Percentiles rank a stretch among this genome's conserved stretches.
These are phyloP conservation scores for Otus sunia DNA, from an alignment of 2,113 vertebrate species.

Conservation along the genomic window DNA sequence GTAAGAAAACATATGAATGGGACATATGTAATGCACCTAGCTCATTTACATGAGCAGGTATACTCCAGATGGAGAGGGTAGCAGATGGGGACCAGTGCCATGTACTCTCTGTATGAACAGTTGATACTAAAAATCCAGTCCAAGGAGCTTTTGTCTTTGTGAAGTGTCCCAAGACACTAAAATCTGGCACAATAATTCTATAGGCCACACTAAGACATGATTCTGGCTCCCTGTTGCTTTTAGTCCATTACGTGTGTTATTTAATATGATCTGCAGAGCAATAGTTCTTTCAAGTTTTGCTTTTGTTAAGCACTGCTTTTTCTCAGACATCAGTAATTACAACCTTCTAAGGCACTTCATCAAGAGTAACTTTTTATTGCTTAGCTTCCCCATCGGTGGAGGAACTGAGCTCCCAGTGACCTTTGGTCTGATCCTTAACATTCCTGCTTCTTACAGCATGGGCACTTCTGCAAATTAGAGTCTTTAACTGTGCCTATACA, in stretches of 20 bases:
- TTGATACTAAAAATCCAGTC: background rate
- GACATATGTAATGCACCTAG: accelerated
- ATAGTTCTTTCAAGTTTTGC: background rate
- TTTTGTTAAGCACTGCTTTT: constrained; percentile 7
- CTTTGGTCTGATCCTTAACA: constrained; percentile 1
- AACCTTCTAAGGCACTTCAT: constrained; percentile 1
- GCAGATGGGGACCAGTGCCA: background rate
- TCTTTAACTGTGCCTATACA: background rate
- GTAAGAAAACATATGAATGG: background rate
- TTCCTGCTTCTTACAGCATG: background rate
- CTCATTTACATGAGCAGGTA: background rate
- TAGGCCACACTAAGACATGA: background rate
- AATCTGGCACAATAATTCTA: background rate
- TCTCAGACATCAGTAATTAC: constrained; percentile 18
- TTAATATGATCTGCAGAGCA: background rate
- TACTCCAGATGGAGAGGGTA: background rate
- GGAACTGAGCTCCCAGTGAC: background rate
- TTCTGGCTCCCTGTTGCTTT: background rate
- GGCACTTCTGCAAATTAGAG: background rate
- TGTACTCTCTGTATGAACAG: background rate
- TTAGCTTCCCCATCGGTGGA: background rate
- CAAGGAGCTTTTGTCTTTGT: background rate
- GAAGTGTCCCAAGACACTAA: background rate
- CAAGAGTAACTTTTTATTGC: background rate
- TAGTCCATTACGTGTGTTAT: background rate